Percentiles rank a stretch among this genome's conserved stretches.
Evolutionary conservation across 2,888 invertebrate species (phyloP).

Genomic region (Caradrina clavipalpis): DNA sequence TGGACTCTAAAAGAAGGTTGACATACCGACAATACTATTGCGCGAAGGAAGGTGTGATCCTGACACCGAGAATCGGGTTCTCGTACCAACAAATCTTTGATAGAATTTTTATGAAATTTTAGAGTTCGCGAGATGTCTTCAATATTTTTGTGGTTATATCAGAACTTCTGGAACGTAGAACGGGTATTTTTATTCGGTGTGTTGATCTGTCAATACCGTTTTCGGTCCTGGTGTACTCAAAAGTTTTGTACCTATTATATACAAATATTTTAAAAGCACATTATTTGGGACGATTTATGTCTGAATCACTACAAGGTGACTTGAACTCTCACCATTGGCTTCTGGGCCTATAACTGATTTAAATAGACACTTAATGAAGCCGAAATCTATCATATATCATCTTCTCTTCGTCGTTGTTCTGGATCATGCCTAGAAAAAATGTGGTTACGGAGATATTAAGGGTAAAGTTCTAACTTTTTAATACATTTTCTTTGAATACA

Average conservation of each 20-base stretch:
- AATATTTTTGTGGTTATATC: slow-evolving; percentile 32
- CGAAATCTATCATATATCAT: too few relatives aligned
- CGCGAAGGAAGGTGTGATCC: slow-evolving; percentile 53
- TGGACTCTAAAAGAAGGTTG: slow-evolving; percentile 70
- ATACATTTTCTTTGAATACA: too few relatives aligned
- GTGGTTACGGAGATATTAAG: too few relatives aligned
- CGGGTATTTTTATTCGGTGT: slow-evolving; percentile 22
- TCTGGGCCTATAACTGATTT: too few relatives aligned
- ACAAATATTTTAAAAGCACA: too few relatives aligned
- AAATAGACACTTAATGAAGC: too few relatives aligned
- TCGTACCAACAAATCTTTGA: slow-evolving; percentile 38
- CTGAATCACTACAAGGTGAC: too few relatives aligned
- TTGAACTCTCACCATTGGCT: background rate
- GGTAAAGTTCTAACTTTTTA: too few relatives aligned
- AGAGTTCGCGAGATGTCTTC: slow-evolving; percentile 37
- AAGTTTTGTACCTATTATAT: background rate
- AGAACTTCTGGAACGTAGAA: slow-evolving; percentile 48
- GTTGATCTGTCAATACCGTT: slow-evolving; percentile 1
- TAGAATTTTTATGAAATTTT: slow-evolving; percentile 59
- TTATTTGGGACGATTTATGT: too few relatives aligned
- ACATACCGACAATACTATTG: slow-evolving; percentile 70
- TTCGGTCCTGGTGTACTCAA: slow-evolving; percentile 2
- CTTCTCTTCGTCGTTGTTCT: too few relatives aligned
- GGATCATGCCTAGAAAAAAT: too few relatives aligned
- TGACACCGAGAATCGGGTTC: slow-evolving; percentile 60